Evolutionary conservation across 2,888 invertebrate species (phyloP), one percentile per base, ranked within the genome.

Genomic region (Limnephilus auricula): DNA sequence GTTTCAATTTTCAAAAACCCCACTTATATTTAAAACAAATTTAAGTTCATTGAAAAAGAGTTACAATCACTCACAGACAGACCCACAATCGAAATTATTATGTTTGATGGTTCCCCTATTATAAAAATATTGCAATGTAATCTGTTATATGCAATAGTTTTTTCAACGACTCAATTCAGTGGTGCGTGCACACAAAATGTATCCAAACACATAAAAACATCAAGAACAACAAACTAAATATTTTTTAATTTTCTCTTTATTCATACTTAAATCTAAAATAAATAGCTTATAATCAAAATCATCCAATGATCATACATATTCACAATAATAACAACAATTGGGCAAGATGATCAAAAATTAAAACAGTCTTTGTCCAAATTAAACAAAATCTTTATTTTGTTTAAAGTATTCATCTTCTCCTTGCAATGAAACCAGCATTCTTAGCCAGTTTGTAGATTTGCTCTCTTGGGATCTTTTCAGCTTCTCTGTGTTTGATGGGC

Each of bases 401-500:
- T 65, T 32, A 82, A 82, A 79, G 30, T 31, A 25, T 34, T 45
- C 86, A 90, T 90, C 65, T 25, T 9, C 65, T 65, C 91, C 94
- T 92, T 37, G 94, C 93, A 12, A 96, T 95, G 93, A 97, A 97
- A 12, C 98, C 98, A 25, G 98, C 98, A 94, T 96, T 97, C 94
- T 97, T 97, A 89, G 98, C 96, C 92, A 98, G 96, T 94, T 97
- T 97, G 93, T 96, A 98, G 91, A 98, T 97, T 94, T 97, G 97
- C 93, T 97, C 97, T 2, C 98, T 96, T 0, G 98, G 97, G 92
- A 98, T 98, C 94, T 97, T 97, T 93, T 98, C 98, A 0, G 98
- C 97, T 94, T 98, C 98, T 18, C 98, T 96, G 94, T 98, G 96
- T 83, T 97, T 96, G 0, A 98, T 98, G 92, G 97, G 97, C 96